phyloP scores from a whole-genome alignment of 2,888 invertebrate genomes.

The Hydriomena furcata region DNA sequence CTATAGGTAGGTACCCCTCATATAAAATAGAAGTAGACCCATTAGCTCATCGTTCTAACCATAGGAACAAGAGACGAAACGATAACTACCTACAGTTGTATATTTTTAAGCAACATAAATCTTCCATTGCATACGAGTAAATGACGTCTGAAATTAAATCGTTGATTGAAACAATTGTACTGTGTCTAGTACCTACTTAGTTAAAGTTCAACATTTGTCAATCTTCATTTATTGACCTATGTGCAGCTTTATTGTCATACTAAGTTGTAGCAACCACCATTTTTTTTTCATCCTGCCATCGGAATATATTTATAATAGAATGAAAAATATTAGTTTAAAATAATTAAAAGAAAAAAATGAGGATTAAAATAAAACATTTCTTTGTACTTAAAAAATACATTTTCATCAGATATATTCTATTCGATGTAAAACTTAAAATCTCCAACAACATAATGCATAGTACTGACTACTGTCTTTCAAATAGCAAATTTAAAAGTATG shows the following conservation, averaged over 20 bases:
- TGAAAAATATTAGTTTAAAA: no score
- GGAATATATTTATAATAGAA: no score
- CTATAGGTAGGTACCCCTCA: no score
- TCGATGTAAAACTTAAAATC: constrained; percentile 7
- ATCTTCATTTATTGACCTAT: constrained; percentile 1
- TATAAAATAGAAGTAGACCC: no score
- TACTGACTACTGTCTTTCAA: constrained; percentile 5
- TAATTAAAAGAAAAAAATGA: no score
- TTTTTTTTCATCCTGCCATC: no score
- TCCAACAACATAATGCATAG: constrained; percentile 8
- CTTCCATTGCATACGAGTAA: not conserved
- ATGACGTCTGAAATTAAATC: constrained; percentile 6
- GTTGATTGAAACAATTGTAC: constrained; percentile 19
- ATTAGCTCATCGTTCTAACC: no score
- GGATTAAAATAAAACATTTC: constrained; percentile 4
- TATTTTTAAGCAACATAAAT: constrained; percentile 3
- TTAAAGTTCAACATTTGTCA: constrained; percentile 3
- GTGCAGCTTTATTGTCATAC: not conserved
- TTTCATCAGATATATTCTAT: not conserved
- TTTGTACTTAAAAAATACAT: constrained; percentile 7
- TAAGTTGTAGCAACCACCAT: no score
- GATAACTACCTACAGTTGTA: not conserved
- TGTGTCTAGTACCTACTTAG: not conserved
- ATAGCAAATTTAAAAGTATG: not conserved
- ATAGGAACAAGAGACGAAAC: no score